Base-by-base conservation (phyloP, 2,797 vertebrate species). In the Dendrocincla tyrannina region DNA sequence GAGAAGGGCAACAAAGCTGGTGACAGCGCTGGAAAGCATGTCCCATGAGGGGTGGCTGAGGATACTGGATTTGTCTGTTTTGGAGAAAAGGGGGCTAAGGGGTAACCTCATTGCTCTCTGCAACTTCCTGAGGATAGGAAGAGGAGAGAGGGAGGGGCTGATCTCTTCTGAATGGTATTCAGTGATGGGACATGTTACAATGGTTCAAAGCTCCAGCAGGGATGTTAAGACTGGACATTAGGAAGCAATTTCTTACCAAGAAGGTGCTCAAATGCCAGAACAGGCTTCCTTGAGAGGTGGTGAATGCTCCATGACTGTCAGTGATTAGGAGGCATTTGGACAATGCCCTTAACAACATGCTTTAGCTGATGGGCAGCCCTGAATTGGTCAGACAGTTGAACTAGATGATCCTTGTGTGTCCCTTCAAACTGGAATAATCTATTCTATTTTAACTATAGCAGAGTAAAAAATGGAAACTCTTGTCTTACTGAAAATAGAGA, bases 291-390 rank as follows among this genome's bases (percentile, higher is more conserved):
- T 17, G 20, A 50, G 17, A 72, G 25, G 12, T 55, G 23, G 2
- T 39, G 7, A 3, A 32, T 60, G 28, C 7, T 35, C 28, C 39
- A 33, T 49, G 35, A 17, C 37, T 55, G 32, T 19, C 27, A 30
- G 12, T 42, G 10, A 28, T 77, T 33, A 23, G 47, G 7, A 39
- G 24, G 17, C 23, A 4, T 55, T 66, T 66, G 39, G 32, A 37
- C 13, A 32, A 60, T 33, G 66, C 7, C 19, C 2, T 30, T 42
- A 55, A 19, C 10, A 37, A 4, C 20, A 39, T 0, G 0, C 4
- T 59, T 64, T 33, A 44, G 23, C 6, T 60, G 17, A 13, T 23
- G 9, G 20, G 33, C 41, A 77, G 39, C 14, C 32, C 41, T 42
- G 59, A 42, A 47, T 8, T 42, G 32, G 10, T 53, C 10, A 23